Evolutionary conservation across 2,113 vertebrate genomes (phyloP), one percentile per base, ranked within the genome.

Genomic region (Verasper variegatus): DNA sequence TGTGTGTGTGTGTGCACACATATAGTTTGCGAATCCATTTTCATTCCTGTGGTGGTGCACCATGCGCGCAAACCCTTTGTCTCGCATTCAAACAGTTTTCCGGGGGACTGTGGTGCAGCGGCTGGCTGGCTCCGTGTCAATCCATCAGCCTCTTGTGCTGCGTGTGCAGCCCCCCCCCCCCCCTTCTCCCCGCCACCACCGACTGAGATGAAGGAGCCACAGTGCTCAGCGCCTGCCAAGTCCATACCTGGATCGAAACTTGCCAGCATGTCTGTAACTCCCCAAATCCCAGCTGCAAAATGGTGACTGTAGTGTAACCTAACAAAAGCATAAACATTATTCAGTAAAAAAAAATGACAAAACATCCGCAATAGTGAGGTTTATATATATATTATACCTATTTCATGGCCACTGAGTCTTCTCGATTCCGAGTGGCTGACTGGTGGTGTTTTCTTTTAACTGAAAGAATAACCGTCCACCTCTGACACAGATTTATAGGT

Each of bases 111-210:
- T 42, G 83, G 71, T 76, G 90, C 80, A 84, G 80, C 69, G 64
- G 78, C 77, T 66, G 79, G 82, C 75, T 88, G 84, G 88, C 90
- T 86, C 81, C 4, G 79, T 68, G 85, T 94, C 91, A 90, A 83
- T 92, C 87, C 87, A 86, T 92, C 91, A 91, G 84, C 80, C 80
- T 78, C 88, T 90, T 89, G 86, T 93, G 92, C 91, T 93, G 89
- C 69, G 83, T 93, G 79, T 89, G 91, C 92, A 91, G 35, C 77
- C 82, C 80, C 65, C 63, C 37, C 40, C 11, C 60, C 20, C 20
- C 9, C 18, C 10, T 20, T 1, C n/a, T 11, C 60, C 11, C 20
- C 13, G 4, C 35, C 56, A 20, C 42, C 17, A 62, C 70, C 45
- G 11, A 54, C 70, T 65, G 47, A 71, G 78, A 78, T 79, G 73